phyloP scores from a whole-genome alignment of 1,140 invertebrate species.

The Dinoponera quadriceps region DNA sequence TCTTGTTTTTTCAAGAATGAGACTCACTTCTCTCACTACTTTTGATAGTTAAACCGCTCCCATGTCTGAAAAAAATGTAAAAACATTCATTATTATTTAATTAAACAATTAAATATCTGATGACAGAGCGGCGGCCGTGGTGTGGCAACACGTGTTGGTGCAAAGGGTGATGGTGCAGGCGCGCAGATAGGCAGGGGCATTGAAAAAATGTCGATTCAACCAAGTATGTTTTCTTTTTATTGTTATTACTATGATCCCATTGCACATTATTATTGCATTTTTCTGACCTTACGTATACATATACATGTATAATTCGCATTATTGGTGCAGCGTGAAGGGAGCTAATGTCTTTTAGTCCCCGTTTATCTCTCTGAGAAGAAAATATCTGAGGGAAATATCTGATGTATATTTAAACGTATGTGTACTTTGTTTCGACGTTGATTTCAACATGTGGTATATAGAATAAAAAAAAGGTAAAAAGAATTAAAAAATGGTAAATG shows the following conservation, averaged over 20 bases:
- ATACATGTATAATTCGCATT: not conserved
- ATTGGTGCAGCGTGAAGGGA: too few species aligned
- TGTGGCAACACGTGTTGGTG: not conserved
- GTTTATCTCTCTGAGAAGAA: too few species aligned
- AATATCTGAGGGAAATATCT: too few species aligned
- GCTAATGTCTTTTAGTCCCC: too few species aligned
- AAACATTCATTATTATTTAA: not conserved
- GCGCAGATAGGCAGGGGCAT: not conserved
- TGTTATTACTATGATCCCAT: not conserved
- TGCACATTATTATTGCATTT: not conserved
- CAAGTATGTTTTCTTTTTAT: not conserved
- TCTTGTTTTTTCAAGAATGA: too few species aligned
- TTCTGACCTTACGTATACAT: not conserved
- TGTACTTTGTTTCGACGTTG: not conserved
- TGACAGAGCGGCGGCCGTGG: slow-evolving; percentile 48
- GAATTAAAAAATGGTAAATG: too few species aligned
- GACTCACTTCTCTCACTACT: too few species aligned
- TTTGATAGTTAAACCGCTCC: too few species aligned
- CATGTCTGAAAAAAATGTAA: too few species aligned
- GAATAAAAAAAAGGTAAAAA: too few species aligned
- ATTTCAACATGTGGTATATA: not conserved
- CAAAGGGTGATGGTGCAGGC: not conserved
- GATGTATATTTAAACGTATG: too few species aligned
- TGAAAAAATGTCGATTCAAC: slow-evolving; percentile 17
- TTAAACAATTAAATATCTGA: not conserved